These are phyloP conservation scores for Drosophila prostipennis DNA, from an alignment of 2,888 invertebrate genomes.

Conservation along the genomic window DNA sequence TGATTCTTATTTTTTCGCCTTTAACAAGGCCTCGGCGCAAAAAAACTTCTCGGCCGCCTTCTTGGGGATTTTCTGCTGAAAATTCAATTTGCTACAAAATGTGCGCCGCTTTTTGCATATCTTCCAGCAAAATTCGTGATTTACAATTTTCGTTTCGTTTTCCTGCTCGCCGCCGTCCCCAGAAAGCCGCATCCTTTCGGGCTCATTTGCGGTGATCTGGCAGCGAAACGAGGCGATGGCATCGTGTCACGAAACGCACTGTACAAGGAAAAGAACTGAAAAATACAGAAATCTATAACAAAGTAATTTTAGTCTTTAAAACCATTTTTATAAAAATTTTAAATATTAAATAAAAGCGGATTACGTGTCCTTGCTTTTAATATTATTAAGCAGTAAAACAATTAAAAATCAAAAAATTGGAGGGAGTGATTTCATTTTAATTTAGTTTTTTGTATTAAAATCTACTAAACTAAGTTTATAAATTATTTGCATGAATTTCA, in stretches of 20 bases:
- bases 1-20: constrained; percentile 81
- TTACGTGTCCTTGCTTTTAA: too few species aligned
- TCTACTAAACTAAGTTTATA: too few species aligned
- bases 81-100: constrained; percentile 80
- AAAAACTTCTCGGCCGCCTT: constrained; percentile 22
- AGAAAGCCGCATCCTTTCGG: constrained; percentile 53
- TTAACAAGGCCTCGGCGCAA: constrained; percentile 68
- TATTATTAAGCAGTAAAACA: too few species aligned
- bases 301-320: too few species aligned
- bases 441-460: too few species aligned
- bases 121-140: constrained; percentile 79
- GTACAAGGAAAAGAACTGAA: neutral
- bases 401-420: too few species aligned
- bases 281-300: too few species aligned
- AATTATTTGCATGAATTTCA: too few species aligned
- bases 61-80: constrained; percentile 69
- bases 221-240: neutral
- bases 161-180: constrained; percentile 39
- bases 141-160: constrained; percentile 77
- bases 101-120: constrained; percentile 79
- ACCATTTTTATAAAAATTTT: too few species aligned
- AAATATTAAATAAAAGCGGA: too few species aligned
- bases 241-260: constrained; percentile 35
- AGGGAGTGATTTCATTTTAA: too few species aligned
- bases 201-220: constrained; percentile 43